A percentile compares a stretch with the other conserved stretches of the same genome.
Evolutionary conservation across 2,888 invertebrate genomes (phyloP).

Genomic region (Neoitamus cyanurus): DNA sequence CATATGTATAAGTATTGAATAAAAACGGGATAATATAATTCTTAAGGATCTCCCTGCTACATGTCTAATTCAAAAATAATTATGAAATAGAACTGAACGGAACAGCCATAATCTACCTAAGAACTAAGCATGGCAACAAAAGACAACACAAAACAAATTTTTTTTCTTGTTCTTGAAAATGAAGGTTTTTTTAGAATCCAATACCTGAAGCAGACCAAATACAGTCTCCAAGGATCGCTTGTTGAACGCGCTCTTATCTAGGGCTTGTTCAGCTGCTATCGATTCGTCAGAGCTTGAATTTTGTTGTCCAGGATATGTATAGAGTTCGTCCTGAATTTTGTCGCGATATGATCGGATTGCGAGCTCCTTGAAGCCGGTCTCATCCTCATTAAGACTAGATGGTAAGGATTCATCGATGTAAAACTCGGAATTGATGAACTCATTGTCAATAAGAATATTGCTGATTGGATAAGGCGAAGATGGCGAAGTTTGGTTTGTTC

Average conservation of each 20-base stretch:
- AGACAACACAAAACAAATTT: slow-evolving; percentile 32
- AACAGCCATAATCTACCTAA: slow-evolving; percentile 30
- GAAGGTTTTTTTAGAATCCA: slow-evolving; percentile 49
- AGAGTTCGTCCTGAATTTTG: slow-evolving; percentile 32
- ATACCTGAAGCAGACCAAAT: slow-evolving; percentile 56
- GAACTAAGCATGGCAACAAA: slow-evolving; percentile 42
- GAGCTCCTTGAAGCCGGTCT: slow-evolving; percentile 41
- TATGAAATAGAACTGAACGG: background rate
- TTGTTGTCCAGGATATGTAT: slow-evolving; percentile 40
- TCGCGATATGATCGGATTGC: slow-evolving; percentile 11
- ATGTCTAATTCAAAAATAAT: slow-evolving; percentile 3
- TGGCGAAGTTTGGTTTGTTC: slow-evolving; percentile 31
- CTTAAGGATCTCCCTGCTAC: background rate
- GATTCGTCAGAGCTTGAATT: slow-evolving; percentile 40
- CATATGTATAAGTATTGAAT: background rate
- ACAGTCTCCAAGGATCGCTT: slow-evolving; percentile 55
- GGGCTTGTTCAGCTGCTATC: slow-evolving; percentile 7
- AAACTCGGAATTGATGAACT: slow-evolving; percentile 84
- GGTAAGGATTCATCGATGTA: slow-evolving; percentile 91
- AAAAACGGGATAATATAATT: background rate
- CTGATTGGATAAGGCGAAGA: slow-evolving; percentile 46
- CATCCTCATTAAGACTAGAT: slow-evolving; percentile 74
- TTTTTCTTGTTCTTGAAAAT: background rate
- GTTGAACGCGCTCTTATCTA: slow-evolving; percentile 49
- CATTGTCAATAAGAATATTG: slow-evolving; percentile 60